Evolutionary conservation across 2,113 vertebrate species (phyloP), one percentile per base, ranked within the genome.

Genomic region (Epinephelus cyanopodus): DNA sequence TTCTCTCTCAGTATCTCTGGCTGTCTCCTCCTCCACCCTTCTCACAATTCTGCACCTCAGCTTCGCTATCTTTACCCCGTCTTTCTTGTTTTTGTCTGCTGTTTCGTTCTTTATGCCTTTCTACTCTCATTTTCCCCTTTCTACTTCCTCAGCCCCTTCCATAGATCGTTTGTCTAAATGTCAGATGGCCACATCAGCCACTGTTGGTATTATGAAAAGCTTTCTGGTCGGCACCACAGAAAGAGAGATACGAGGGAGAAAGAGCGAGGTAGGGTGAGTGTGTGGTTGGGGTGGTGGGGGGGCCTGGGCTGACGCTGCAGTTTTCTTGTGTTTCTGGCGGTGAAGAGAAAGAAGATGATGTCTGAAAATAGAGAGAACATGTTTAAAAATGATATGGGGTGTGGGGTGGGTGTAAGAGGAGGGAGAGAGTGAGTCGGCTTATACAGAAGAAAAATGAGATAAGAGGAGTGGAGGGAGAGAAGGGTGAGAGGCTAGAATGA

Each of bases 361-460:
- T 91, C 78, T 89, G 83, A 82, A 86, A 91, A 92, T 87, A 79
- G 74, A 90, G 82, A 74, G 81, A 87, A 91, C 78, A 81, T 82
- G 81, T 92, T 90, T 79, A 66, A 83, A 90, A 90, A 85, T 74
- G 42, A 91, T 87, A 77, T 45, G 61, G 77, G 71, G 42, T 67
- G 81, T 64, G 15, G 54, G 83, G 42, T 17, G 84, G 82, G 78
- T 74, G 77, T 76, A 54, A 80, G 65, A 57, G 58, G 39, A 83
- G 72, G 47, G 39, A 73, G 64, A 58, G 63, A 74, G 69, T 72
- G 83, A 83, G 77, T 69, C 18, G 21, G 74, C 74, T 91, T 84
- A 85, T 79, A 27, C 52, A 71, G 73, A 68, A 78, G 45, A 85
- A 72, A 57, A 79, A 77, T 45, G 12, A 82, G 87, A 89, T 79